Percentiles rank a stretch among this genome's conserved stretches.
Conservation (phyloP, 2,113 vertebrate species). For the Laterallus jamaicensis region DNA sequence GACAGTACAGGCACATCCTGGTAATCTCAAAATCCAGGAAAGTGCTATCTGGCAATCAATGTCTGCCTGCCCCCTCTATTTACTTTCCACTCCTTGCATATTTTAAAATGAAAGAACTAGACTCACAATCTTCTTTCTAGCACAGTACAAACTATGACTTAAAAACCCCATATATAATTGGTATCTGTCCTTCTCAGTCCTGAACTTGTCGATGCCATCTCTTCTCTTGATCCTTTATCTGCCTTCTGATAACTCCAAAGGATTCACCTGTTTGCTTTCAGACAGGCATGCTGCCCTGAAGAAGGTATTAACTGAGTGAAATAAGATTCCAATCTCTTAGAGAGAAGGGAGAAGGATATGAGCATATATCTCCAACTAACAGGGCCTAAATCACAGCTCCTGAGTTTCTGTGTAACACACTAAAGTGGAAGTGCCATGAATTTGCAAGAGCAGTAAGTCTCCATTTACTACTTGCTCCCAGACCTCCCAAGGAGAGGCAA, state of each 20-base stretch:
- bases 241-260: neutral
- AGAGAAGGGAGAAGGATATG: neutral
- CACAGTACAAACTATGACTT: slow-evolving; percentile 3
- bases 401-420: neutral
- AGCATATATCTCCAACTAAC: neutral
- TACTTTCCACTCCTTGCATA: slow-evolving; percentile 63
- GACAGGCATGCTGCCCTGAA: neutral
- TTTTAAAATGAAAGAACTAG: slow-evolving; percentile 54
- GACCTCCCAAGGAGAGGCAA: neutral
- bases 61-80: slow-evolving; percentile 48
- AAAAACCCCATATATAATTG: neutral
- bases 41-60: slow-evolving; percentile 62
- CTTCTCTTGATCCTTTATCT: neutral
- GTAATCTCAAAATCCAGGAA: slow-evolving; percentile 60
- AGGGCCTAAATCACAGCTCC: neutral
- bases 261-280: neutral
- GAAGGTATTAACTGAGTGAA: neutral
- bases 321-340: neutral
- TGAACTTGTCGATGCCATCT: neutral
- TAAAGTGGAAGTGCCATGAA: neutral
- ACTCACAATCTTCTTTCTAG: neutral
- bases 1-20: slow-evolving; percentile 41
- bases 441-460: neutral
- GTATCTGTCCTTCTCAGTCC: neutral
- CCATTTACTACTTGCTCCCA: neutral